Conservation (phyloP, 2,113 vertebrate genomes). For the Hippocampus zosterae region DNA sequence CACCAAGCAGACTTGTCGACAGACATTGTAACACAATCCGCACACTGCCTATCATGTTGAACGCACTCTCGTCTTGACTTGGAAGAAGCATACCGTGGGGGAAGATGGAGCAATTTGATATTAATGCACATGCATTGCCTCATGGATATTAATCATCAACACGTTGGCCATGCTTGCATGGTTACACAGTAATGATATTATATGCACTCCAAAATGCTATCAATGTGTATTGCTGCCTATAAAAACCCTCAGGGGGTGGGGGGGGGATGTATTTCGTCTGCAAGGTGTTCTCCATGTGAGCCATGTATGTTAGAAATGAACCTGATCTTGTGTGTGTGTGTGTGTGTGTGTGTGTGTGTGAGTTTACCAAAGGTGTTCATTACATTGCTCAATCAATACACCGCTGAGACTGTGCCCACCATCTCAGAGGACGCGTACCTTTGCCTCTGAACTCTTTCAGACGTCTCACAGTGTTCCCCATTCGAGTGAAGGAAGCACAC, state of each 20-base stretch:
- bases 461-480: slow-evolving; percentile 18
- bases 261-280: neutral
- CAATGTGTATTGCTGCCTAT: neutral
- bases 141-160: neutral
- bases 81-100: neutral
- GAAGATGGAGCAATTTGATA: neutral
- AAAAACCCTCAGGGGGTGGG: neutral
- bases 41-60: neutral
- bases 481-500: slow-evolving; percentile 44
- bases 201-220: neutral
- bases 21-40: neutral
- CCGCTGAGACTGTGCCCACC: neutral
- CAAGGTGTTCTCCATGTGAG: neutral
- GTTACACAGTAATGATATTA: neutral
- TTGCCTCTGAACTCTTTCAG: slow-evolving; percentile 24
- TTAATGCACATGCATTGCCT: neutral
- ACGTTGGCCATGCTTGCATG: neutral
- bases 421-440: slow-evolving; percentile 17
- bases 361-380: slow-evolving; percentile 13
- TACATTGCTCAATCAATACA: slow-evolving; percentile 20
- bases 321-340: neutral
- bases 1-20: neutral
- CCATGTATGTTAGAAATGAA: neutral
- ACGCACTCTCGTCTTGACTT: neutral
- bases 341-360: neutral